Conservation (phyloP, 2,113 vertebrate species). For the Pollimyrus isidori region DNA sequence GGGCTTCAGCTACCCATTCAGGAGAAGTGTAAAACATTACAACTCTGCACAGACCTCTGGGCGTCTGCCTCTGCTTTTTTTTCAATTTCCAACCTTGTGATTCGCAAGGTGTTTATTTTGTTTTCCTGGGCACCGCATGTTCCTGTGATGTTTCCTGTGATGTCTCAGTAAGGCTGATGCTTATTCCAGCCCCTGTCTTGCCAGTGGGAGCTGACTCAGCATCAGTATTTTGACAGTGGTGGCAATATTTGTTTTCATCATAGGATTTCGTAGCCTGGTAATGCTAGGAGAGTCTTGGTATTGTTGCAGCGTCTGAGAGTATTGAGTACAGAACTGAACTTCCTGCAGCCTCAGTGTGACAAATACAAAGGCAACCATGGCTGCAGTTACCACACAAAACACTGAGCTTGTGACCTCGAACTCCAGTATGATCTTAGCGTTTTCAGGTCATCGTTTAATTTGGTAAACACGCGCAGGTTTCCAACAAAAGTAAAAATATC, state of each 20-base stretch:
- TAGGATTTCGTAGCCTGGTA: not conserved
- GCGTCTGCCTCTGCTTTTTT: not conserved
- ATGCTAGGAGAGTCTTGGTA: not conserved
- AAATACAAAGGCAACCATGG: not conserved
- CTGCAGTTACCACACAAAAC: not conserved
- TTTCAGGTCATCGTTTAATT: not conserved
- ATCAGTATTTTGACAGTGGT: not conserved
- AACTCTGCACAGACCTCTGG: not conserved
- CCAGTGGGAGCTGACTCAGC: not conserved
- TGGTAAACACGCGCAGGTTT: not conserved
- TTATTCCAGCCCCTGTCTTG: not conserved
- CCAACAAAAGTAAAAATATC: not conserved
- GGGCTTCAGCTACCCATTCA: not conserved
- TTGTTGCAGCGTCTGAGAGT: not conserved
- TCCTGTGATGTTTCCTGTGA: not conserved
- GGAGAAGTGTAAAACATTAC: not conserved
- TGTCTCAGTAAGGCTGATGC: not conserved
- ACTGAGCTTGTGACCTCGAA: not conserved
- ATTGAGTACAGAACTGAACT: not conserved
- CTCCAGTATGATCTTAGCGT: not conserved
- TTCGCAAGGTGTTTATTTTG: not conserved
- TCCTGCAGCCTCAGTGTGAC: not conserved
- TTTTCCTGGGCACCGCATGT: not conserved
- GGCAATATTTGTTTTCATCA: not conserved
- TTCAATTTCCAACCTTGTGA: not conserved